These are phyloP conservation scores for Python bivittatus DNA, from an alignment of 2,113 vertebrate genomes.

Conservation along the genomic window DNA sequence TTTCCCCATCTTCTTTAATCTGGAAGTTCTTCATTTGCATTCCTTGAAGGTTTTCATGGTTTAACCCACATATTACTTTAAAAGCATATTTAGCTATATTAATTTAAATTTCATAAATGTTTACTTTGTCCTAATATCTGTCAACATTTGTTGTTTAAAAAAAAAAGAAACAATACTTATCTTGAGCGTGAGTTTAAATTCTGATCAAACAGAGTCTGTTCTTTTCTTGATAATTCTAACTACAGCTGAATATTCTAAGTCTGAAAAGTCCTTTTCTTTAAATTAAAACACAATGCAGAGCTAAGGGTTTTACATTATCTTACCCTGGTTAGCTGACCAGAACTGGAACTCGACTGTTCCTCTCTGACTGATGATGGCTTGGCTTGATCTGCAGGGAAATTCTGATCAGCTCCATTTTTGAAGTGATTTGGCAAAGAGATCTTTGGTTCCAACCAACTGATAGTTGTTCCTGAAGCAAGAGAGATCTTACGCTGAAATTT, in stretches of 20 bases:
- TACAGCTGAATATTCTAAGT: neutral
- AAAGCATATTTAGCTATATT: neutral
- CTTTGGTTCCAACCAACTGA: slow-evolving; percentile 96
- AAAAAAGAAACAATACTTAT: slow-evolving; percentile 19
- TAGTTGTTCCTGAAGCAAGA: slow-evolving; percentile 85
- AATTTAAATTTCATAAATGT: neutral
- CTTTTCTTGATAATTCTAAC: neutral
- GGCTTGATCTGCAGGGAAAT: slow-evolving; percentile 77
- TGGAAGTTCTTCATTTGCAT: neutral
- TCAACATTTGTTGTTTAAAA: slow-evolving; percentile 7
- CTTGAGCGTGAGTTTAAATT: neutral
- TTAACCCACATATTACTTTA: neutral
- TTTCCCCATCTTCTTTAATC: neutral
- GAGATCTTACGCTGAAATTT: slow-evolving; percentile 79
- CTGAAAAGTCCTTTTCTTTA: neutral
- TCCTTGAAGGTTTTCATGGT: neutral
- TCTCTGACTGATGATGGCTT: slow-evolving; percentile 75
- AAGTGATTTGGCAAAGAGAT: slow-evolving; percentile 85
- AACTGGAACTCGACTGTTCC: slow-evolving; percentile 78
- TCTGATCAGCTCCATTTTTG: slow-evolving; percentile 88
- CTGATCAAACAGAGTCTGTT: neutral
- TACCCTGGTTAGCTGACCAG: slow-evolving; percentile 86
- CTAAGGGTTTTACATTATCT: slow-evolving; percentile 60
- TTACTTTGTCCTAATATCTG: neutral
- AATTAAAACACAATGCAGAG: slow-evolving; percentile 25